Evolutionary conservation across 2,797 vertebrate species (phyloP).

Genomic region (Erethizon dorsatum): DNA sequence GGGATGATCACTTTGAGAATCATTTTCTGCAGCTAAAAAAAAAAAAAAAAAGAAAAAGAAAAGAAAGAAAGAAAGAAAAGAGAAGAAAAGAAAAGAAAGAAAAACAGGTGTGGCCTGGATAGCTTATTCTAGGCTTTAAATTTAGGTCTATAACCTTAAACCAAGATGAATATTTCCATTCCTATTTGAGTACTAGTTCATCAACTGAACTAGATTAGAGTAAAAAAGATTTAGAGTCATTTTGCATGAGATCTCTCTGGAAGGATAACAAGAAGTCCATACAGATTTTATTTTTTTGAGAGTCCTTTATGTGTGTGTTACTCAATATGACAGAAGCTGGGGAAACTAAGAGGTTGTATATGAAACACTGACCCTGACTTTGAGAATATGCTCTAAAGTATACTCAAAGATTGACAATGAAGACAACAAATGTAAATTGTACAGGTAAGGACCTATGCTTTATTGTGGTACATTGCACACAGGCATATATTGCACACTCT

Average conservation of each 20-base stretch:
- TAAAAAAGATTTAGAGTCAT: constrained; percentile 14
- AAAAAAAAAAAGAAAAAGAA: background rate
- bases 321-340: background rate
- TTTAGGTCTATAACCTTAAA: constrained; percentile 57
- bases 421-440: background rate
- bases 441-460: background rate
- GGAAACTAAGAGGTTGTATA: background rate
- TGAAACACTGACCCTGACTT: background rate
- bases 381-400: background rate
- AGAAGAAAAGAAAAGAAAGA: background rate
- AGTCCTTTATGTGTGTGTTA: background rate
- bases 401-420: background rate
- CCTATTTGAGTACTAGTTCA: constrained; percentile 46
- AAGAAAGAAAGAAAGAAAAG: background rate
- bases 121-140: background rate
- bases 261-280: background rate
- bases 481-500: background rate
- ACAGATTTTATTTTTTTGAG: background rate
- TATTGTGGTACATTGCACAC: background rate
- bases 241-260: background rate
- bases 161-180: constrained; percentile 16
- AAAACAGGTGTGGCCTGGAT: background rate
- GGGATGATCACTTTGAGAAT: background rate
- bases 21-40: background rate
- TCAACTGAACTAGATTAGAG: background rate